Evolutionary conservation across 2,797 vertebrate genomes (phyloP).

Genomic region (Anguilla marmorata): DNA sequence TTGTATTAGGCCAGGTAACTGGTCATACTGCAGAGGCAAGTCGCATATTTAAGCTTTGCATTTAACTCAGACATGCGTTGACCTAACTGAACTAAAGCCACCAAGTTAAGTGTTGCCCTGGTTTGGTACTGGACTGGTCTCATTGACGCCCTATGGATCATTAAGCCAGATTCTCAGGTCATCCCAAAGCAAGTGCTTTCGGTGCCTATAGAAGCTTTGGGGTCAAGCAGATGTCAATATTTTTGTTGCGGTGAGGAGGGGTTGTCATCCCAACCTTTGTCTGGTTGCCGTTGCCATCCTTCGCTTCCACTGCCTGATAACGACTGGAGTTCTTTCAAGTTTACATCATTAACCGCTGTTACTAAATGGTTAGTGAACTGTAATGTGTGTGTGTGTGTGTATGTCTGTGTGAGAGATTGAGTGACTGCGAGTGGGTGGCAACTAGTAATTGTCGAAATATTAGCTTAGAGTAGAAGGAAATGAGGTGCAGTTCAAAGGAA

Average conservation of each 20-base stretch:
- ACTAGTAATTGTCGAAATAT: constrained; percentile 35
- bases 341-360: constrained; percentile 24
- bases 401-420: constrained; percentile 52
- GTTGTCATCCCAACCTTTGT: neutral
- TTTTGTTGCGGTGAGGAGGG: neutral
- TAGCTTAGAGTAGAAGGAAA: constrained; percentile 47
- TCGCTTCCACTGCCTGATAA: constrained; percentile 44
- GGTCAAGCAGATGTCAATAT: constrained; percentile 27
- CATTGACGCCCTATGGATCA: constrained; percentile 8
- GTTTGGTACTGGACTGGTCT: neutral
- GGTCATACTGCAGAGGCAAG: neutral
- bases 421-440: constrained; percentile 2
- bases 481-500: constrained; percentile 1
- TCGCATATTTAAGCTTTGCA: neutral
- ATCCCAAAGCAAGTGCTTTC: constrained; percentile 56
- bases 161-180: constrained; percentile 40
- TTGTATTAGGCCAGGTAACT: neutral
- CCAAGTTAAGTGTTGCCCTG: constrained; percentile 5
- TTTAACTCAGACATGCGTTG: neutral
- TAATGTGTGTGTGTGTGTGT: constrained; percentile 32
- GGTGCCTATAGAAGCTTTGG: constrained; percentile 49
- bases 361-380: constrained; percentile 27
- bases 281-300: constrained; percentile 28
- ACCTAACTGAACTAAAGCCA: neutral
- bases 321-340: constrained; percentile 44